phyloP scores from a whole-genome alignment of 2,113 vertebrate species.

The Ictalurus punctatus region DNA sequence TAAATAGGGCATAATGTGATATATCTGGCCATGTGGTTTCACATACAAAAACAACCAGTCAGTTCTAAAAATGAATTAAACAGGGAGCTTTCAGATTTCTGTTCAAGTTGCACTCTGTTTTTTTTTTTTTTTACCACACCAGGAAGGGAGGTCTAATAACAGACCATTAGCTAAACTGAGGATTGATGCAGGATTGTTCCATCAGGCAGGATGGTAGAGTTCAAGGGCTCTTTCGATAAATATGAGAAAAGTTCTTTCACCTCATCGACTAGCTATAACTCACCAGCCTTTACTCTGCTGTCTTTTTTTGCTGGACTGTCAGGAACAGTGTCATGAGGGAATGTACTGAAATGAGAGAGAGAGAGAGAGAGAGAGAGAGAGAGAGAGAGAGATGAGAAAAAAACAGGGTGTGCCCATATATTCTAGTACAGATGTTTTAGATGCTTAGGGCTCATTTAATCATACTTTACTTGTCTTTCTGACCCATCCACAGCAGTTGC shows the following conservation, averaged over 20 bases:
- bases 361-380: background rate
- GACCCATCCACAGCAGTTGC: too few relatives aligned
- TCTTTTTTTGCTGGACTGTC: constrained; percentile 1
- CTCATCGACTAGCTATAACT: background rate
- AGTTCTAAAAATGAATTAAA: constrained; percentile 17
- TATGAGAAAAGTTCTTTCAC: background rate
- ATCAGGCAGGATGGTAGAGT: constrained; percentile 16
- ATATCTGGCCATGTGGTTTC: background rate
- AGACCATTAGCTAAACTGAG: constrained; percentile 8
- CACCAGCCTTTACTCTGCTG: background rate
- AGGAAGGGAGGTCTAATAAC: constrained; percentile 1
- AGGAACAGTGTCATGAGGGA: background rate
- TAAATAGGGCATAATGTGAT: constrained; percentile 17
- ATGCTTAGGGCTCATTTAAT: background rate
- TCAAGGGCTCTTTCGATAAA: constrained; percentile 8
- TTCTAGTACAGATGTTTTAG: background rate
- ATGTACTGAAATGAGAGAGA: background rate
- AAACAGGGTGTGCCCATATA: background rate
- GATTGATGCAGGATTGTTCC: constrained; percentile 18
- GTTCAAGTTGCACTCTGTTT: background rate
- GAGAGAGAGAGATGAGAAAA: background rate
- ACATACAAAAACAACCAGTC: background rate
- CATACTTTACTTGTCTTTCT: background rate
- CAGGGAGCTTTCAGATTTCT: background rate
- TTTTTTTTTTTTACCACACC: background rate